Conservation (phyloP, 2,888 invertebrate species). For the Athalia cordata region DNA sequence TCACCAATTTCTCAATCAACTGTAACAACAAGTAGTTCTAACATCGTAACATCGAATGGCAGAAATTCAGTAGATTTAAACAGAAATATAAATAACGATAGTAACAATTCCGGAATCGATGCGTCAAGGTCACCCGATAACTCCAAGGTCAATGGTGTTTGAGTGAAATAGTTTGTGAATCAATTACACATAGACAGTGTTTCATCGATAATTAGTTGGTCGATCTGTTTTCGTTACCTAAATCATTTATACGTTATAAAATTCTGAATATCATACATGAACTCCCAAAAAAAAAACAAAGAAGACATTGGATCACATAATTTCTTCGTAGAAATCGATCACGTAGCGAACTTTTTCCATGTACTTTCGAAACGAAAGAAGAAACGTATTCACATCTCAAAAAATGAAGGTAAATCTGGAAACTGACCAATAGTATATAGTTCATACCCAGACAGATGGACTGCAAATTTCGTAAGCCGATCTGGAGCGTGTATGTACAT, state of each 20-base stretch:
- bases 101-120: too few species aligned
- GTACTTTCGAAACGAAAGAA: too few species aligned
- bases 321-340: too few species aligned
- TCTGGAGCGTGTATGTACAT: neutral
- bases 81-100: neutral
- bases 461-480: slow-evolving; percentile 15
- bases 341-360: too few species aligned
- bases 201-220: neutral
- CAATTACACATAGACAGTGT: neutral
- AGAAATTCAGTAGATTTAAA: slow-evolving; percentile 49
- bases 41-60: slow-evolving; percentile 66
- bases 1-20: slow-evolving; percentile 67
- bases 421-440: neutral
- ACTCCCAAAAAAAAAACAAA: too few species aligned
- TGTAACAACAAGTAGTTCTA: slow-evolving; percentile 56
- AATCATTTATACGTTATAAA: too few species aligned
- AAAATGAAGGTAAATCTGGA: too few species aligned
- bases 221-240: neutral
- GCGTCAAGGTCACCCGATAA: slow-evolving; percentile 8
- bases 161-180: neutral
- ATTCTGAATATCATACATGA: too few species aligned
- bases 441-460: neutral
- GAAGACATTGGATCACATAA: too few species aligned
- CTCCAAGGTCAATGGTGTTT: slow-evolving; percentile 25
- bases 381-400: too few species aligned